These are phyloP conservation scores for Tyrannus savana DNA, from an alignment of 2,113 vertebrate species.

Conservation along the genomic window DNA sequence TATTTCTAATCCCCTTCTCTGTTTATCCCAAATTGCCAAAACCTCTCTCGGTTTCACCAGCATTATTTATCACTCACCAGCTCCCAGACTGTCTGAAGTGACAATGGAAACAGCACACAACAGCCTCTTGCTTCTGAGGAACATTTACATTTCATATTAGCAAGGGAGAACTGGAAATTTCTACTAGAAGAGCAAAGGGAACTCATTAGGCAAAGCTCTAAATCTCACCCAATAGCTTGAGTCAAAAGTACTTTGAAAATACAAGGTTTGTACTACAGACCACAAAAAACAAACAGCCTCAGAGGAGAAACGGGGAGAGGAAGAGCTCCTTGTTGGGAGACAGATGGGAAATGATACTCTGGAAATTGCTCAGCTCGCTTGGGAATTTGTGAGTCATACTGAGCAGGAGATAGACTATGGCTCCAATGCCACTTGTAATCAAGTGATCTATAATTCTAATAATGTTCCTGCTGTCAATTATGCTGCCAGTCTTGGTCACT, in stretches of 20 bases:
- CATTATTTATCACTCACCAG: neutral
- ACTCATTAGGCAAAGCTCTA: neutral
- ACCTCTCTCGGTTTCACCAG: neutral
- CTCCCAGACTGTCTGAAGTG: neutral
- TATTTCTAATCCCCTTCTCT: neutral
- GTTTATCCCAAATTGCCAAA: neutral
- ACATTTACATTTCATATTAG: constrained; percentile 15
- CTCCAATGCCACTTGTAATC: neutral
- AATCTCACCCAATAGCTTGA: neutral
- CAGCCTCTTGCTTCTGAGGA: neutral
- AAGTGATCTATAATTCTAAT: neutral
- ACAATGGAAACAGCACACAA: neutral
- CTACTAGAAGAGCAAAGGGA: neutral
- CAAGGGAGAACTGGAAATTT: neutral
- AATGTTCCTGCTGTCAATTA: neutral
- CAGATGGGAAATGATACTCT: neutral
- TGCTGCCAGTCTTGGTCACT: neutral
- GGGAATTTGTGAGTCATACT: constrained; percentile 21
- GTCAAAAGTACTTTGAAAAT: neutral
- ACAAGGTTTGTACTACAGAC: neutral
- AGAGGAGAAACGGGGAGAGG: neutral
- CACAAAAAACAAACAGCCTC: neutral
- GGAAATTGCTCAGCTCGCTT: neutral
- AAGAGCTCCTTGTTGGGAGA: neutral
- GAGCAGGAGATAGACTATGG: neutral